Evolutionary conservation across 2,888 invertebrate species (phyloP), one percentile per base, ranked within the genome.

Genomic region (Chromoteleia sp.): DNA sequence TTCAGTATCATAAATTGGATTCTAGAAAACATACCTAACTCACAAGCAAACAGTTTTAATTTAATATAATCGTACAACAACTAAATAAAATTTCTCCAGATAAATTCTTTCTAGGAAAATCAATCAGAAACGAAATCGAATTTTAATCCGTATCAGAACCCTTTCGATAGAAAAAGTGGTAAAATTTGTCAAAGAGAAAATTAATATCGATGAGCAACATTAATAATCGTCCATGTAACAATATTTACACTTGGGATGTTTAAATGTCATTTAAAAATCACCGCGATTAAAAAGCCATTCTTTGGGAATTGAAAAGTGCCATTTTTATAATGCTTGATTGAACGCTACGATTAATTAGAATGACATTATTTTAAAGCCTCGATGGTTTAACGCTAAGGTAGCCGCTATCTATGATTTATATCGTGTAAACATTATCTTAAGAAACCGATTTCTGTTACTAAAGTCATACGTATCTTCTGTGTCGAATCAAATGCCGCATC

Each of bases 401-500:
- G 36, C 61, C 36, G 12, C 36, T 21, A 36, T 56, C 29, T 33
- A 48, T 45, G 74, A 68, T 74, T 74, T 54, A 68, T 68, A 74
- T 74, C 74, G 68, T 74, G 79, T 61, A 81, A 75, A 81, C 70
- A 61, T 65, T 19, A 52, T 56, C 56, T 58, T 0, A 10, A 48
- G 58, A 58, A 54, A 63, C 56, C 58, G 68, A 61, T 79, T 58
- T 76, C 84, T 83, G 84, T 86, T 83, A 82, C 86, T 50, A 67
- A 70, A 80, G 85, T 78, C 81, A 75, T 82, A 82, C 82, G 76
- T 84, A 86, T 87, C 86, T 87, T 81, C 84, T 84, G 84, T 84
- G 84, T 81, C 86, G 86, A 88, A 85, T 86, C 77, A 81, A 80
- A 85, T 78, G 84, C 84, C 87, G 84, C 84, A 87, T 87, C 84